Conservation (phyloP, 2,797 vertebrate species). For the Sebastes umbrosus region DNA sequence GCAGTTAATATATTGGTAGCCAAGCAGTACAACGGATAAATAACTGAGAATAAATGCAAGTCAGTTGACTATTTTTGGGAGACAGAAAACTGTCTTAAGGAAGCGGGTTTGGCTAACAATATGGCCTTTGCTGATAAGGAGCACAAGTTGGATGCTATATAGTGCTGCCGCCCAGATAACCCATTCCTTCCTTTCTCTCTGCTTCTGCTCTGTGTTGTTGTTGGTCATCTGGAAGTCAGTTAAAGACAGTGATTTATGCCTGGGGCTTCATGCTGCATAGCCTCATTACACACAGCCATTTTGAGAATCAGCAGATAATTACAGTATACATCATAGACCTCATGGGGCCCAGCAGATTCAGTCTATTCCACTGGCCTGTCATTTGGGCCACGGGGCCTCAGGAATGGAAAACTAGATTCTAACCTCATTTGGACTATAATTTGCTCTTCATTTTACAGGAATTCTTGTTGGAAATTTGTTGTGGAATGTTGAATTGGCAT, state of each 20-base stretch:
- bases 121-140: slow-evolving; percentile 69
- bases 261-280: slow-evolving; percentile 76
- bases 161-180: slow-evolving; percentile 58
- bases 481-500: slow-evolving; percentile 23
- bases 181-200: slow-evolving; percentile 50
- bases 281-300: slow-evolving; percentile 86
- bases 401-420: slow-evolving; percentile 60
- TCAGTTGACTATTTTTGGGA: slow-evolving; percentile 49
- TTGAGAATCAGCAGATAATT: slow-evolving; percentile 89
- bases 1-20: slow-evolving; percentile 29
- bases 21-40: slow-evolving; percentile 32
- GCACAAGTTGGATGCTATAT: slow-evolving; percentile 46
- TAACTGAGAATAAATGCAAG: slow-evolving; percentile 32
- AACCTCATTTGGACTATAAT: slow-evolving; percentile 41
- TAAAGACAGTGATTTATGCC: slow-evolving; percentile 86
- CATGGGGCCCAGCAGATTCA: slow-evolving; percentile 70
- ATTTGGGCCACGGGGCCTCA: slow-evolving; percentile 63
- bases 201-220: slow-evolving; percentile 68
- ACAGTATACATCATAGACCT: slow-evolving; percentile 85
- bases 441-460: slow-evolving; percentile 34
- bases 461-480: slow-evolving; percentile 21
- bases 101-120: slow-evolving; percentile 61
- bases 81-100: slow-evolving; percentile 44
- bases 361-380: slow-evolving; percentile 71
- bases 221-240: slow-evolving; percentile 80